Percentiles rank a stretch among this genome's conserved stretches.
Conservation (phyloP, 23 tunicate species). For the Clavelina lepadiformis region DNA sequence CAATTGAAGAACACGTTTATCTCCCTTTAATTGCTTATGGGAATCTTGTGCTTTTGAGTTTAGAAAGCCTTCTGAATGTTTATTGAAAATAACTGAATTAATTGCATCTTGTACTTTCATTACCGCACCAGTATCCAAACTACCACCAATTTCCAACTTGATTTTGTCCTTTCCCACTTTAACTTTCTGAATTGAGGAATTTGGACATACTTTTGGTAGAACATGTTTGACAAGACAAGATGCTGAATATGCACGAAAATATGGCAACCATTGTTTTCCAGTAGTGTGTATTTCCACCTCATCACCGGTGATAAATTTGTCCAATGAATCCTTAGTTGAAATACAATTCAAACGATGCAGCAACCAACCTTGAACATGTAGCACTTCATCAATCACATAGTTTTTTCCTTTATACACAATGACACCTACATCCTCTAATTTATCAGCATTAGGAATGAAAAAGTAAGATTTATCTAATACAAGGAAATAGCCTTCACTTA, state of each 20-base stretch:
- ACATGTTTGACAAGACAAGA: background rate
- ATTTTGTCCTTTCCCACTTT: conserved; percentile 7
- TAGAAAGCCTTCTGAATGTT: too few species aligned
- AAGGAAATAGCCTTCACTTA: background rate
- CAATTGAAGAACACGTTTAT: background rate
- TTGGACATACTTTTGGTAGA: background rate
- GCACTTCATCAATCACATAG: background rate
- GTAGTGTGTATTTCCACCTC: background rate
- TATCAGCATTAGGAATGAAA: background rate
- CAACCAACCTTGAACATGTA: conserved; percentile 13
- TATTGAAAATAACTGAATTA: background rate
- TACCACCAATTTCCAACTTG: conserved; percentile 5
- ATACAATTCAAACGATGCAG: conserved; percentile 13
- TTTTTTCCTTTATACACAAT: background rate
- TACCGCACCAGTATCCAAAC: background rate
- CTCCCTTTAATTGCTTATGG: background rate
- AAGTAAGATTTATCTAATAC: conserved; percentile 16
- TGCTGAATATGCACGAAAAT: conserved; percentile 2
- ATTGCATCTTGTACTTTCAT: background rate
- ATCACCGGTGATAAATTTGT: background rate
- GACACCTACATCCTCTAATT: background rate
- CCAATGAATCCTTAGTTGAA: background rate
- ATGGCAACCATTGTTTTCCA: conserved; percentile 18
- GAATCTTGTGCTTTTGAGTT: background rate
- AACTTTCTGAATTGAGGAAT: conserved; percentile 5